Conservation (phyloP, 2,113 vertebrate species). For the Notarius lentiginosus region DNA sequence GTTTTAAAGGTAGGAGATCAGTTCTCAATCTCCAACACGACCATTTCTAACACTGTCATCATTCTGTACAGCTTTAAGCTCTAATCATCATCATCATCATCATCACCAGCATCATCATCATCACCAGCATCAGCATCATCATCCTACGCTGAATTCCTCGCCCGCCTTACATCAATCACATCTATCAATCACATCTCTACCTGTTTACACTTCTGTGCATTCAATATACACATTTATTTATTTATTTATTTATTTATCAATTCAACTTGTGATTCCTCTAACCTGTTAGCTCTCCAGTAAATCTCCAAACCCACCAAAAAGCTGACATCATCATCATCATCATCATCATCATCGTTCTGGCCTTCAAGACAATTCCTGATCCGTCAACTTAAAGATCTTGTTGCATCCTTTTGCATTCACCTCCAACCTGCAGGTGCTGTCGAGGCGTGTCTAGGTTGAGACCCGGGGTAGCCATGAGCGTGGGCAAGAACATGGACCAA, state of each 20-base stretch:
- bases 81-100: neutral
- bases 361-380: neutral
- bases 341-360: neutral
- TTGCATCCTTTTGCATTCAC: neutral
- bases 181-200: neutral
- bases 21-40: neutral
- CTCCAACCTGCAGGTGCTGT: constrained; percentile 3
- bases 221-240: neutral
- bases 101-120: too few species aligned
- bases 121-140: neutral
- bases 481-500: neutral
- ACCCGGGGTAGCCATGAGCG: neutral
- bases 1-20: constrained; percentile 72
- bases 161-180: constrained; percentile 11
- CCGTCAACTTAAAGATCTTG: neutral
- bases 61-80: neutral
- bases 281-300: neutral
- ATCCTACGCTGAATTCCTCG: constrained; percentile 52
- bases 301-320: neutral
- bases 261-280: constrained; percentile 1
- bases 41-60: neutral
- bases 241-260: neutral
- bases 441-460: constrained; percentile 1
- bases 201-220: too few species aligned
- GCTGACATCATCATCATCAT: constrained; percentile 14